A percentile compares a stretch with the other conserved stretches of the same genome.
Evolutionary conservation across 2,888 invertebrate genomes (phyloP).

Genomic region (Nezara viridula): DNA sequence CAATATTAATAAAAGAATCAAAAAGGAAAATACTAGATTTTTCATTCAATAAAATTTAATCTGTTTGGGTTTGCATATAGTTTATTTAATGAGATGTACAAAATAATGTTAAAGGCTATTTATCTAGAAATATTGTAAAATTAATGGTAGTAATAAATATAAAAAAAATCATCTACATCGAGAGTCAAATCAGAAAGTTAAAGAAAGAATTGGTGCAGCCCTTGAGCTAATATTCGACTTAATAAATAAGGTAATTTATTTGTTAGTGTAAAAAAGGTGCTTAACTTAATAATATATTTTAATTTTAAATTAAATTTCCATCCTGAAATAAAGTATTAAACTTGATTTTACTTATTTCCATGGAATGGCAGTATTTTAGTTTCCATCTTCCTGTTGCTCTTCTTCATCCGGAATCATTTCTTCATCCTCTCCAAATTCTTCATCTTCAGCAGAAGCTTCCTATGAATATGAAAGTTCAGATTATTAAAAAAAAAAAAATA

Average conservation of each 20-base stretch:
- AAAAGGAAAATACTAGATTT: too few species aligned
- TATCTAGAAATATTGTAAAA: too few species aligned
- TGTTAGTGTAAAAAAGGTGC: background rate
- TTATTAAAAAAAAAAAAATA: background rate
- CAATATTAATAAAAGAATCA: too few species aligned
- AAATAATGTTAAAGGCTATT: too few species aligned
- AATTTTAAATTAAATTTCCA: background rate
- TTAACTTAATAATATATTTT: background rate
- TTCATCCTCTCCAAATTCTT: slow-evolving; percentile 66
- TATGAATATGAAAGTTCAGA: slow-evolving; percentile 71
- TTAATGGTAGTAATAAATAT: too few species aligned
- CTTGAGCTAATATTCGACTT: background rate
- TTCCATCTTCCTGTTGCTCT: slow-evolving; percentile 51
- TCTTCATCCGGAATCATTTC: slow-evolving; percentile 66
- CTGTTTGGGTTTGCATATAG: too few species aligned
- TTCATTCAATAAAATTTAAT: too few species aligned
- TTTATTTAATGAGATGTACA: too few species aligned
- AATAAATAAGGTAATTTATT: slow-evolving; percentile 11
- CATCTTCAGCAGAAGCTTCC: slow-evolving; percentile 69
- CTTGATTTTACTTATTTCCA: background rate
- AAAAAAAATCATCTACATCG: too few species aligned
- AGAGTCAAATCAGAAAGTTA: too few species aligned
- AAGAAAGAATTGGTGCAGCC: too few species aligned
- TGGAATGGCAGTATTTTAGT: slow-evolving; percentile 23
- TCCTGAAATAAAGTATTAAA: background rate